Evolutionary conservation across 2,113 vertebrate genomes (phyloP), one percentile per base, ranked within the genome.

Genomic region (Canis aureus): DNA sequence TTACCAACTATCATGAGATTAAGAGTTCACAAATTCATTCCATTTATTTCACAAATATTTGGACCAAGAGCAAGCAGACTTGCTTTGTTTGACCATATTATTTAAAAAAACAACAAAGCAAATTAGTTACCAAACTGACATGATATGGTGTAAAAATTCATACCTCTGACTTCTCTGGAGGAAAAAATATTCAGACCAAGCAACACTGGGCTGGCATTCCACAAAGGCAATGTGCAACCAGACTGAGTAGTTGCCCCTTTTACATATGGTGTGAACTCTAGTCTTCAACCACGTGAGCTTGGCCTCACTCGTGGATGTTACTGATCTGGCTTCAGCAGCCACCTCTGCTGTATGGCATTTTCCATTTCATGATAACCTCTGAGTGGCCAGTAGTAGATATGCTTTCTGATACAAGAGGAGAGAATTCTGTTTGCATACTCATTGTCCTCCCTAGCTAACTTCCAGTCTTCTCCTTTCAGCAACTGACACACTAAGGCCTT

Each of bases 101-200:
- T 88, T 55, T 15, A 79, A 73, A 86, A 59, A 84, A 67, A 59
- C 15, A 8, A 12, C 1, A 32, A 76, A 66, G 81, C 43, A 92
- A 84, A 35, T 86, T 35, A 38, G 73, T 95, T 85, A 76, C 9
- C 9, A 95, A 64, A 80, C 9, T 29, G 81, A 57, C 85, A n/a
- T 23, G 8, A 81, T 95, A 84, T 91, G 38, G 69, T 20, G 17
- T 85, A 87, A 80, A 74, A 80, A 89, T 16, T 57, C 4, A 32
- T 53, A 79, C 16, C 79, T 23, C 27, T 62, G 25, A 35, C 22
- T 76, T 71, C 43, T 89, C 12, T 59, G 29, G 15, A 13, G 11
- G 2, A 8, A 43, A 20, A 22, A 32, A 83, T 5, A 60, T 11
- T 16, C 64, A 69, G 32, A 86, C n/a, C 23, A 62, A 57, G 67